Evolutionary conservation across 1,140 invertebrate genomes (phyloP), one percentile per base, ranked within the genome.

Genomic region (Brachionus calyciflorus): DNA sequence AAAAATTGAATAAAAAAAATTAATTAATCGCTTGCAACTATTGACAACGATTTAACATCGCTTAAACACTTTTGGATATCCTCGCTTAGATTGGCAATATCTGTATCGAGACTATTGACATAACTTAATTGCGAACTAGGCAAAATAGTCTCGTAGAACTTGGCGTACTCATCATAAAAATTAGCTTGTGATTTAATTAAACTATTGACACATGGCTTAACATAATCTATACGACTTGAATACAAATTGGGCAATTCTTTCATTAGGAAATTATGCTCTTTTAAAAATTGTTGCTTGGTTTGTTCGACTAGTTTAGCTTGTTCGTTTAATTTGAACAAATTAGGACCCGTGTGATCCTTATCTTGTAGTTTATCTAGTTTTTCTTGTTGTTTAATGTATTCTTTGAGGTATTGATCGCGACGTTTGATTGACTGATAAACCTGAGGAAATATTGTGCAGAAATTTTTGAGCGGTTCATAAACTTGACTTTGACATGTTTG

Each of bases 1-100:
- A n/a, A n/a, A n/a, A n/a, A n/a, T n/a, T n/a, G n/a, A n/a, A n/a
- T n/a, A 60, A 60, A 19, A 40, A 10, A 37, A 60, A 60, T 33
- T 19, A 60, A 70, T 41, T 73, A 73, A 73, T 73, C 69, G 14
- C 69, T 55, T 5, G 69, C 69, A 7, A 73, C 69, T 19, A 73
- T 73, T 30, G 69, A 73, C 5, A 73, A 40, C 9, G 69, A 73
- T 33, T 51, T 49, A 10, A 73, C 51, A 19, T 73, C 69, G 21
- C 17, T 19, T 51, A 73, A 55, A 73, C 46, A 73, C 44, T 19
- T 73, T 33, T 55, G n/a, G 24, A 73, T 51, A 19, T 73, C 69
- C 1, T 73, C 46, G 51, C 37, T 55, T 37, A 73, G 17, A 17
- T 12, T 37, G 10, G 49, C 14, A 24, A 73, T 49, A 5, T 44